Evolutionary conservation across 2,113 vertebrate species (phyloP).

Genomic region (Siniperca knerii): DNA sequence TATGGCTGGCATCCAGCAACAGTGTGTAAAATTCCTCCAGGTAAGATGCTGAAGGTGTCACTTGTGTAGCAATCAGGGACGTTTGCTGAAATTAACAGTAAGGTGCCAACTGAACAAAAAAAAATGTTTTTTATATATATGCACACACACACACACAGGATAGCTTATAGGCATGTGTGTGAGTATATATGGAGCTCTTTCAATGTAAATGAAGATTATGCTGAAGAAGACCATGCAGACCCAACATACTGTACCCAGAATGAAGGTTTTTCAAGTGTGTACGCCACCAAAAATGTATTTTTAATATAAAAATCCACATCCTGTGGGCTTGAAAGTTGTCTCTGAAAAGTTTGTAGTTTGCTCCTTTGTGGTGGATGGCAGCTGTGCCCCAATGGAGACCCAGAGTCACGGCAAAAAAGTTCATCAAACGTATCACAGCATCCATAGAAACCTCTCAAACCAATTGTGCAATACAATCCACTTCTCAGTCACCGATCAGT

Average conservation of each 20-base stretch:
- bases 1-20: conserved; percentile 99
- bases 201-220: background rate
- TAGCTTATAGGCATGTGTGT: background rate
- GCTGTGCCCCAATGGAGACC: background rate
- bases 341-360: background rate
- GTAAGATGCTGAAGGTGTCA: conserved; percentile 76
- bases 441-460: background rate
- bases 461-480: background rate
- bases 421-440: background rate
- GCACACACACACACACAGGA: no score
- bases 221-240: background rate
- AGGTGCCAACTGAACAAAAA: background rate
- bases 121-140: no score
- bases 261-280: background rate
- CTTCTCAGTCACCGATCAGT: background rate
- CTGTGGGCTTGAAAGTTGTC: background rate
- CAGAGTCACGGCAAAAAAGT: background rate
- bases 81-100: background rate
- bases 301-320: background rate
- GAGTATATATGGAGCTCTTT: background rate
- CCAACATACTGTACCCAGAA: background rate
- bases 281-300: background rate
- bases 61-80: background rate
- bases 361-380: background rate
- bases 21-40: conserved; percentile 99